These are phyloP conservation scores for Tetragonula clypearis DNA, from an alignment of 1,140 invertebrate species.

Conservation along the genomic window DNA sequence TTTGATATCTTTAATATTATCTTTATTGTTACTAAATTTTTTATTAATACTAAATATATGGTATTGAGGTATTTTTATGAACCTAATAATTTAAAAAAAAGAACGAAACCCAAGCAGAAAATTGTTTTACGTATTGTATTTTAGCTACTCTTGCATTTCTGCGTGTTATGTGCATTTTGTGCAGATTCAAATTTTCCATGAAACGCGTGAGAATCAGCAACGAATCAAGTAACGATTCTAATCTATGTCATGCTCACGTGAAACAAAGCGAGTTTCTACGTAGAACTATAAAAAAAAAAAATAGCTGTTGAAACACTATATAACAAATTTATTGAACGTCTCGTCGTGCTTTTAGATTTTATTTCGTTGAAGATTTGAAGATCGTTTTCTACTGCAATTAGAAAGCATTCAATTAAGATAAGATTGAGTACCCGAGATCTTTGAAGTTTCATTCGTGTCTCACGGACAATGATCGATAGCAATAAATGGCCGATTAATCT, in stretches of 20 bases:
- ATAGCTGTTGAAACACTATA: not conserved
- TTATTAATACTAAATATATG: no score
- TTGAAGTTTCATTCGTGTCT: not conserved
- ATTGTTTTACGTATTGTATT: not conserved
- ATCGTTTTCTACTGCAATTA: not conserved
- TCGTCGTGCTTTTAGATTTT: not conserved
- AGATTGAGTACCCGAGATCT: not conserved
- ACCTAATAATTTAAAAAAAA: not conserved
- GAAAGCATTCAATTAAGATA: not conserved
- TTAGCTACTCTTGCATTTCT: not conserved
- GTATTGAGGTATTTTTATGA: no score
- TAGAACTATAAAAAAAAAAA: not conserved
- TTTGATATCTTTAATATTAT: no score
- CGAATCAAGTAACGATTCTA: not conserved
- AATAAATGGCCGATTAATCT: conserved; percentile 27
- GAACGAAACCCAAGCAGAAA: not conserved
- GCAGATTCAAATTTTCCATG: not conserved
- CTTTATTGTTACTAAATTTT: no score
- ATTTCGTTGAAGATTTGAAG: not conserved
- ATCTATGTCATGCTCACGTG: not conserved
- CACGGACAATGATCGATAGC: not conserved
- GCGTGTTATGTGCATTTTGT: not conserved
- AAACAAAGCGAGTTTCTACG: not conserved
- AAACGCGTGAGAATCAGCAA: not conserved
- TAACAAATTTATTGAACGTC: not conserved